phyloP scores from a whole-genome alignment of 2,888 invertebrate species.

The Mellilla xanthometata region DNA sequence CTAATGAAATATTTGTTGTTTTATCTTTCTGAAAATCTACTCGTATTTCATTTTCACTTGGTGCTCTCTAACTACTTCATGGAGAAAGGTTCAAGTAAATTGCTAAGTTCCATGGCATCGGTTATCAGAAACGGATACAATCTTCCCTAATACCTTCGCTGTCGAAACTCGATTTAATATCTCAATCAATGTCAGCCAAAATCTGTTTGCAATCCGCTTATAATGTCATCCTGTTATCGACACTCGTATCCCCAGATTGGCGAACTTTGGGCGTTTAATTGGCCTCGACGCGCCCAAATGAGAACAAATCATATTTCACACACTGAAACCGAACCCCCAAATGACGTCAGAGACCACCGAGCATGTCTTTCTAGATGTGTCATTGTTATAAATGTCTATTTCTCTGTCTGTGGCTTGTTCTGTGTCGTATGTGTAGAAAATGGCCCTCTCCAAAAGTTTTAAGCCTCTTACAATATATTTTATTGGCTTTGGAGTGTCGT shows the following conservation, averaged over 20 bases:
- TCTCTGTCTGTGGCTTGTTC: slow-evolving; percentile 21
- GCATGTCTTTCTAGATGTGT: slow-evolving; percentile 27
- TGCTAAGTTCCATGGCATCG: not conserved
- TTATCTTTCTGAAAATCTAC: no score
- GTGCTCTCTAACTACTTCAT: no score
- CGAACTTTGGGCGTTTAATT: slow-evolving; percentile 25
- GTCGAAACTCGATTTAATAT: not conserved
- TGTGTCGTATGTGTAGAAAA: slow-evolving; percentile 13
- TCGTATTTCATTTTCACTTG: no score
- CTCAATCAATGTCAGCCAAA: slow-evolving; percentile 10
- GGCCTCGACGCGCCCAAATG: slow-evolving; percentile 21
- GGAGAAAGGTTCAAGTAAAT: no score
- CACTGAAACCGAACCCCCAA: slow-evolving; percentile 25
- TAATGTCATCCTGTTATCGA: slow-evolving; percentile 5
- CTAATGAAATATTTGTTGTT: no score
- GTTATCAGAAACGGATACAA: not conserved
- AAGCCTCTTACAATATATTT: slow-evolving; percentile 9
- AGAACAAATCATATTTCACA: slow-evolving; percentile 28
- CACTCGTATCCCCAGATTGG: slow-evolving; percentile 14
- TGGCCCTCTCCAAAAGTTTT: slow-evolving; percentile 3
- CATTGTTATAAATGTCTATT: slow-evolving; percentile 18
- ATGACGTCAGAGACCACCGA: slow-evolving; percentile 31
- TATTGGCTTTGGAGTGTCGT: slow-evolving; percentile 6
- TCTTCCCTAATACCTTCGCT: not conserved
- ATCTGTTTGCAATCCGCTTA: slow-evolving; percentile 6